Evolutionary conservation across 1,140 invertebrate species (phyloP).

Genomic region (Neodiprion virginianus): DNA sequence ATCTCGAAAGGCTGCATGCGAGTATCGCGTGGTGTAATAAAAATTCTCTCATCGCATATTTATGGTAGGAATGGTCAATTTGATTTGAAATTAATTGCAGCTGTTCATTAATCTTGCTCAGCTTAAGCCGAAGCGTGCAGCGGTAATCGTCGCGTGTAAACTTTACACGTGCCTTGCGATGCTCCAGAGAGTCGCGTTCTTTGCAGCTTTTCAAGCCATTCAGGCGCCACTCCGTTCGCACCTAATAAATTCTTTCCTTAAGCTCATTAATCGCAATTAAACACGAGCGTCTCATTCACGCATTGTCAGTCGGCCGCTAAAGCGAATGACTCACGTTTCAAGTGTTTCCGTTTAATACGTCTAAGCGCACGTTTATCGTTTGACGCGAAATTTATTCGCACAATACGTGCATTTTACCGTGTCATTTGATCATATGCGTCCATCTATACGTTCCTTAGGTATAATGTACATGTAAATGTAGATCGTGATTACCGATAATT

Average conservation of each 20-base stretch:
- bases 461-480: background rate
- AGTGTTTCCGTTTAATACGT: conserved; percentile 16
- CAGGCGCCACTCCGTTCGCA: background rate
- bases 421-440: background rate
- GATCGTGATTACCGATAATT: too few relatives aligned
- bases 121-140: background rate
- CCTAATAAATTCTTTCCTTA: conserved; percentile 15
- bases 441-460: background rate
- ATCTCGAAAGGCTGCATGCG: too few relatives aligned
- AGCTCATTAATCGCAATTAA: conserved; percentile 34
- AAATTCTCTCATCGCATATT: too few relatives aligned
- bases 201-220: background rate
- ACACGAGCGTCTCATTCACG: conserved; percentile 41
- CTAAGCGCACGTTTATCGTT: conserved; percentile 35
- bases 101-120: conserved; percentile 1
- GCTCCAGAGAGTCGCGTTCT: background rate
- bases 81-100: background rate
- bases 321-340: conserved; percentile 41
- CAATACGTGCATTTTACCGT: background rate
- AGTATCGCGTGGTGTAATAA: too few relatives aligned
- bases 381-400: conserved; percentile 24
- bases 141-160: too few relatives aligned
- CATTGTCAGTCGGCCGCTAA: conserved; percentile 23
- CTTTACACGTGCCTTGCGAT: too few relatives aligned
- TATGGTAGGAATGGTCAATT: background rate